Base-by-base conservation (phyloP, 2,113 vertebrate genomes). In the Hippocampus mohnikei region DNA sequence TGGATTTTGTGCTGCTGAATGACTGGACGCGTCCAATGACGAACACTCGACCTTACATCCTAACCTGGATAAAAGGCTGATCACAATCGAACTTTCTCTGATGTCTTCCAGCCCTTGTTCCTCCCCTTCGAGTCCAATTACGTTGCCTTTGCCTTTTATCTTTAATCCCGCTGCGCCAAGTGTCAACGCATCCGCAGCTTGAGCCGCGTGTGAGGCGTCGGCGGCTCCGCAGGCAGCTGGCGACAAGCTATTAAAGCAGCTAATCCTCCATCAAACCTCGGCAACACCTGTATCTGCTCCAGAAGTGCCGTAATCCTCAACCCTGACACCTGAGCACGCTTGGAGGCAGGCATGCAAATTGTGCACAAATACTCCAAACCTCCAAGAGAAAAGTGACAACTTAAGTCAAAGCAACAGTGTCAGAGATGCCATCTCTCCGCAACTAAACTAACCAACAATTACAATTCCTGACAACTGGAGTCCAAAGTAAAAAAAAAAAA, bases 211-310 rank as follows among this genome's bases (percentile, higher is more conserved):
- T 85, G 50, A 75, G 71, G 74, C 56, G 76, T 82, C 80, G 63
- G 64, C 71, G 33, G 11, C 65, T 55, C 71, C 3, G 65, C 55
- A 59, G 63, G 81, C 73, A 67, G 73, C 76, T 74, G 69, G 75
- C 48, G 33, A 83, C 82, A 76, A 77, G 78, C 72, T 84, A 73
- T 84, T 73, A 73, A 7, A 75, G 77, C 73, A 61, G 64, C 70
- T 90, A 81, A 91, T 88, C 89, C 85, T 77, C 74, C 71, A 71
- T 84, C 81, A 78, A 74, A 68, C 74, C 81, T 82, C 66, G 70
- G 61, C 77, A 76, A 72, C 75, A 81, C 81, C 80, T 86, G 79
- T 72, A 77, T 79, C 71, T 74, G 77, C 73, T 78, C 72, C 71
- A 67, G 37, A 71, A 69, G 72, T 55, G 13, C 67, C 55, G 69